Percentiles rank a stretch among this genome's conserved stretches.
Conservation (phyloP, 1,140 invertebrate genomes). For the Drosophila baimaii region DNA sequence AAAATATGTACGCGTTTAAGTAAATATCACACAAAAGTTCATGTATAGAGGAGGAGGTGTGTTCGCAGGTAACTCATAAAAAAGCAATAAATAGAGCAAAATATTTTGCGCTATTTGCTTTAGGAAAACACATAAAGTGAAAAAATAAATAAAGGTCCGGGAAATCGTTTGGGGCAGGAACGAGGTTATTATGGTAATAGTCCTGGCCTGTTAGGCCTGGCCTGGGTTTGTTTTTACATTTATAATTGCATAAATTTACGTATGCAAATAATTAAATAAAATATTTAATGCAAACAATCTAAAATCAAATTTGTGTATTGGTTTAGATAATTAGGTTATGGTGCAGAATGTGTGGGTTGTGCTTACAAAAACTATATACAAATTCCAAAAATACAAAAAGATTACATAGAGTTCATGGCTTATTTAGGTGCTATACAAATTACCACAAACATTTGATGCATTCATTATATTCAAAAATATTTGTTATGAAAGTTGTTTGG, state of each 20-base stretch:
- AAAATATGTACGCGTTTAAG: conserved; percentile 73
- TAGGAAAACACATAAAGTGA: conserved; percentile 37
- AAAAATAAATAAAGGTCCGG: conserved; percentile 8
- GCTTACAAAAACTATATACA: conserved; percentile 49
- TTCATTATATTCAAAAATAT: conserved; percentile 76
- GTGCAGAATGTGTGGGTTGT: conserved; percentile 28
- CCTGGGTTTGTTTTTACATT: conserved; percentile 69
- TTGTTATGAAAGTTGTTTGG: conserved; percentile 60
- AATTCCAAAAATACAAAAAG: conserved; percentile 68
- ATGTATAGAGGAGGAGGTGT: conserved; percentile 12
- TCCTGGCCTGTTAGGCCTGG: conserved; percentile 20
- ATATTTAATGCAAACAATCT: conserved; percentile 73
- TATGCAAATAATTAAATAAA: conserved; percentile 79
- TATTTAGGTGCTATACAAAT: conserved; percentile 79
- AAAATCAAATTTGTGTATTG: conserved; percentile 65
- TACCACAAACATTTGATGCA: conserved; percentile 82
- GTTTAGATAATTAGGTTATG: conserved; percentile 54
- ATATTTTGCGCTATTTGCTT: conserved; percentile 74
- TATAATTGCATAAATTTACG: conserved; percentile 81
- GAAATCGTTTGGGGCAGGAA: conserved; percentile 4
- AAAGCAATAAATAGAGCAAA: conserved; percentile 71
- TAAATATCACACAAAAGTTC: conserved; percentile 53
- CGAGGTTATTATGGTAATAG: conserved; percentile 28
- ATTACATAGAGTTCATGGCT: conserved; percentile 64
- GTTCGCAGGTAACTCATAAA: conserved; percentile 36